Percentiles rank a stretch among this genome's conserved stretches.
phyloP scores from a whole-genome alignment of 2,113 vertebrate genomes.

The Carollia perspicillata region DNA sequence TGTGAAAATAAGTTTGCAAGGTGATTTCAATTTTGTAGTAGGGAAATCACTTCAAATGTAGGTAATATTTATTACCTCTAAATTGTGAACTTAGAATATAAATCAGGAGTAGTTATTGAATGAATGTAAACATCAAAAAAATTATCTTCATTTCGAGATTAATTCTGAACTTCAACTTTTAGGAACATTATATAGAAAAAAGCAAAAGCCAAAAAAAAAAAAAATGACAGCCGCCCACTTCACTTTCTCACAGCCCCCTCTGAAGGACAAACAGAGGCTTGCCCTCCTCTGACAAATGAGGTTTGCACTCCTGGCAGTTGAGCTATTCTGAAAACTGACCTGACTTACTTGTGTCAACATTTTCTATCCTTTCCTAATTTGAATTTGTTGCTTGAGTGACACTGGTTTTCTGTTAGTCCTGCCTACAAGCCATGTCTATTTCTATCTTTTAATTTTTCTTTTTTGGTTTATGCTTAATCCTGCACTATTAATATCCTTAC shows the following conservation, averaged over 20 bases:
- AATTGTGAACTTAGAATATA: slow-evolving; percentile 8
- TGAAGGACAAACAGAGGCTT: neutral
- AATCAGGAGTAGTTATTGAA: neutral
- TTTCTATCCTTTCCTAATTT: neutral
- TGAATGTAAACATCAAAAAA: neutral
- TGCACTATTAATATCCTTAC: neutral
- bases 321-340: neutral
- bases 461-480: neutral
- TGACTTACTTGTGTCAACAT: neutral
- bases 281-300: neutral
- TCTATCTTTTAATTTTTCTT: neutral
- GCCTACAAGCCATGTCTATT: neutral
- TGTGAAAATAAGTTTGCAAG: neutral
- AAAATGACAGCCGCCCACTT: neutral
- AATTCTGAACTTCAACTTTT: neutral
- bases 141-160: neutral
- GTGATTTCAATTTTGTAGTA: neutral
- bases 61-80: neutral
- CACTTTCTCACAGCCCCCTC: neutral
- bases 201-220: neutral
- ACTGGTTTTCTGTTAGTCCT: neutral
- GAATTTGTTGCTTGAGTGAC: neutral
- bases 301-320: neutral
- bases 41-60: slow-evolving; percentile 5
- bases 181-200: neutral